These are phyloP conservation scores for Drosophila tani DNA, from an alignment of 1,140 invertebrate species.

Conservation along the genomic window DNA sequence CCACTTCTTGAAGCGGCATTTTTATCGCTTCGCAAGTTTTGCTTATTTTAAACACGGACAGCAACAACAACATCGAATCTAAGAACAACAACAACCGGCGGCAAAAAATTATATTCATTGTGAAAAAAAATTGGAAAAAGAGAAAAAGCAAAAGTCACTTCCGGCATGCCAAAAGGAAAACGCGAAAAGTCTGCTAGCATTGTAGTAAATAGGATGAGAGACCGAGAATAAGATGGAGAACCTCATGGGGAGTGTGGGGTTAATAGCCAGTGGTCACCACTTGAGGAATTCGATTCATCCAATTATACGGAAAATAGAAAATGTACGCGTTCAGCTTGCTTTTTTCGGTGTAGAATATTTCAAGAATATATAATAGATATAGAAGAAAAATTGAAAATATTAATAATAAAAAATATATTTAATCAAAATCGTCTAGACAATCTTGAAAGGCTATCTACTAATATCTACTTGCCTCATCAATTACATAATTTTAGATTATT, in stretches of 20 bases:
- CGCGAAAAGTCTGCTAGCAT: conserved; percentile 73
- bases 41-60: conserved; percentile 80
- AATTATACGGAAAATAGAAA: conserved; percentile 55
- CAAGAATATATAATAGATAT: not conserved
- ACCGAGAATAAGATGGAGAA: conserved; percentile 32
- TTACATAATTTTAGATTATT: not conserved
- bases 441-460: not conserved
- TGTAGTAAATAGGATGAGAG: conserved; percentile 8
- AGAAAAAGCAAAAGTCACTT: conserved; percentile 82
- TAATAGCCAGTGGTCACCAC: conserved; percentile 11
- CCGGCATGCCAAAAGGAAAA: conserved; percentile 74
- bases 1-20: conserved; percentile 65
- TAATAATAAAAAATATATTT: not conserved
- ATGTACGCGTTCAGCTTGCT: not conserved
- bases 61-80: conserved; percentile 25
- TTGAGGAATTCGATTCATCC: conserved; percentile 31
- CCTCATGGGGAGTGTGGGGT: conserved; percentile 3
- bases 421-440: not conserved
- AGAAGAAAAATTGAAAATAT: too few relatives aligned
- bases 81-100: conserved; percentile 61
- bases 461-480: not conserved
- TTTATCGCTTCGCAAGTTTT: conserved; percentile 77
- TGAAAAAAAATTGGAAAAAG: conserved; percentile 43
- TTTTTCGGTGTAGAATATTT: not conserved
- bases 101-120: conserved; percentile 74